These are phyloP conservation scores for Python bivittatus DNA, from an alignment of 2,113 vertebrate genomes.

Conservation along the genomic window DNA sequence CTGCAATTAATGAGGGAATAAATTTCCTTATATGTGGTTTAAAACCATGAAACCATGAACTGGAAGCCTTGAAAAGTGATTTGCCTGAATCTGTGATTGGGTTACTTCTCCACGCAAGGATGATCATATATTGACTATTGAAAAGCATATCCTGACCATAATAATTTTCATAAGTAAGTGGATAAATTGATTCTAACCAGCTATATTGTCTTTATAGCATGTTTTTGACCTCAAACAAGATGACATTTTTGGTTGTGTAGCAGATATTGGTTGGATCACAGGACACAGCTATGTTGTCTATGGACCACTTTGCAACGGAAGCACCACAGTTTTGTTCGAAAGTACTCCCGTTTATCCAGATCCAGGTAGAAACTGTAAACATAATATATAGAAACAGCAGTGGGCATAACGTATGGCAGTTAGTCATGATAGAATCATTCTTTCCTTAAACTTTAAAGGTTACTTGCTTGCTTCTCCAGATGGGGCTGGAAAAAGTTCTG, in stretches of 20 bases:
- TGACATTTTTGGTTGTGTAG: slow-evolving; percentile 89
- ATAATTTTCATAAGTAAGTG: not conserved
- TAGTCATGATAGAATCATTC: not conserved
- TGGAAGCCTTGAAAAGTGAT: not conserved
- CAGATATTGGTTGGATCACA: slow-evolving; percentile 94
- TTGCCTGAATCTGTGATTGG: not conserved
- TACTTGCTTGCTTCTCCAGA: not conserved
- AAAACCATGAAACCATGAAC: not conserved
- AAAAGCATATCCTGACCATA: not conserved
- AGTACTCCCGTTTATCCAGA: slow-evolving; percentile 91
- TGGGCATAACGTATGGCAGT: not conserved
- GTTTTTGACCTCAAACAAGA: slow-evolving; percentile 87
- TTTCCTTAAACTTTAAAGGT: not conserved
- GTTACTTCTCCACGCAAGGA: not conserved
- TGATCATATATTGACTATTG: not conserved
- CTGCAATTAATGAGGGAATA: not conserved
- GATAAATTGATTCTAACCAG: not conserved
- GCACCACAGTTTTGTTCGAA: slow-evolving; percentile 90
- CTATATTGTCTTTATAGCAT: slow-evolving; percentile 73
- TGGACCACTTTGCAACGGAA: slow-evolving; percentile 90
- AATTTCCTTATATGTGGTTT: not conserved
- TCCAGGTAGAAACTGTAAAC: slow-evolving; percentile 78
- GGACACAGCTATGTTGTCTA: slow-evolving; percentile 95
- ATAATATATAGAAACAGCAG: not conserved
- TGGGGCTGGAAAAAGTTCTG: not conserved